Base-by-base conservation (phyloP, 2,113 vertebrate genomes). In the Peromyscus leucopus region DNA sequence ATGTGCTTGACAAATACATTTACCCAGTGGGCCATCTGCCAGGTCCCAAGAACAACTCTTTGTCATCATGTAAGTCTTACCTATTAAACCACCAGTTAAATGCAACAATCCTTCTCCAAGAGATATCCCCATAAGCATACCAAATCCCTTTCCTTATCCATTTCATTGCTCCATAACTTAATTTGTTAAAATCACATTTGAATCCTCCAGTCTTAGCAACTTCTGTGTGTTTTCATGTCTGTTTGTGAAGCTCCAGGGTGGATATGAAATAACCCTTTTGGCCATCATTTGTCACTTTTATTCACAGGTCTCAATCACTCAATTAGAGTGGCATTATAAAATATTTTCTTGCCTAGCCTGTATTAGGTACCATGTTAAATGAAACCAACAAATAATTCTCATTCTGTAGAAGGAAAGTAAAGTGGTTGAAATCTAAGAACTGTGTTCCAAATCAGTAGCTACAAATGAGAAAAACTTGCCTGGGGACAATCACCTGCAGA, bases 261-360 rank as follows among this genome's bases (percentile, higher is more conserved):
- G 12, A 46, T 39, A 2, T 55, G 24, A 69, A 69, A 71, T 69
- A 63, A 16, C 33, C n/a, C 59, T 2, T 59, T 69, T n/a, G 31
- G 9, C 9, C 39, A 4, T 57, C 2, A 28, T 59, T 55, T 63
- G n/a, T 39, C 39, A 61, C 11, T 61, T 89, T 71, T 19, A 63
- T 85, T 85, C 42, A 12, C 19, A 90, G 12, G 9, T 1, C 0
- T 16, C 16, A n/a, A 9, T 39, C 39, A 80, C 7, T 78, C 19
- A 39, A 69, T 7, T 0, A 42, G 46, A 71, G 1, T n/a, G 19
- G 0, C 0, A 48, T 71, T 11, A 71, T 2, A 9, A 39, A 36
- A 46, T 26, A 7, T 15, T 19, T 51, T 86, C 28, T 7, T 24
- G 2, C 36, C 28, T 15, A 59, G 10, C 17, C 33, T 42, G 17